Base-by-base conservation (phyloP, 2,113 vertebrate genomes). In the Andinoacara biseriatus region DNA sequence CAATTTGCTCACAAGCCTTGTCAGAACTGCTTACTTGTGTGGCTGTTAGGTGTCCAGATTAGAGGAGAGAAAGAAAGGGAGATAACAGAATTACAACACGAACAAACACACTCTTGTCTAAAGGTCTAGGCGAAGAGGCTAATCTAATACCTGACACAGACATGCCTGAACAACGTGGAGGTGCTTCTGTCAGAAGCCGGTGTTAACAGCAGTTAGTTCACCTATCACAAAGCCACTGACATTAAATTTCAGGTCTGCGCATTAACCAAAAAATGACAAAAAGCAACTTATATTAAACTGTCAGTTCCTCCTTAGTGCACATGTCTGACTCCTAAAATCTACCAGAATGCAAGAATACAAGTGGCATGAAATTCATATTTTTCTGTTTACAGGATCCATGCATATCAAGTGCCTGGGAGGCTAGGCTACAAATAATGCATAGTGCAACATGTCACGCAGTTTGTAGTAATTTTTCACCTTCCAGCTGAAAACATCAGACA, bases 101-200 rank as follows among this genome's bases (percentile, higher is more conserved):
- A 92, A 87, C 90, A 93, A 94, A 94, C 91, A 92, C 76, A 77
- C 85, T 87, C 81, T 83, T 87, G 92, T 92, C 91, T 90, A 89
- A 90, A 87, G 91, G 89, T 81, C 83, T 60, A 20, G 82, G 74
- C 78, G 57, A 60, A 79, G 78, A 63, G 82, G 58, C 85, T 89
- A 86, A 93, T 93, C 91, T 83, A 93, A 94, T 91, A 76, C 86
- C 81, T 87, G 92, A 92, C 85, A 83, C n/a, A 33, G 80, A 43
- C 81, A 57, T 74, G 83, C 87, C 84, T 46, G 61, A 86, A 69
- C 60, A 74, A 22, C 79, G 57, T 2, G 14, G 43, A 85, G 65
- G 58, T 60, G 56, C 82, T 65, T 43, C 76, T 80, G 80, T 89
- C 84, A 85, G 24, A 92, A 89, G 80, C 60, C 13, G 72, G 80